Evolutionary conservation across 1,140 invertebrate genomes (phyloP), one percentile per base, ranked within the genome.

Genomic region (Fopius arisanus): DNA sequence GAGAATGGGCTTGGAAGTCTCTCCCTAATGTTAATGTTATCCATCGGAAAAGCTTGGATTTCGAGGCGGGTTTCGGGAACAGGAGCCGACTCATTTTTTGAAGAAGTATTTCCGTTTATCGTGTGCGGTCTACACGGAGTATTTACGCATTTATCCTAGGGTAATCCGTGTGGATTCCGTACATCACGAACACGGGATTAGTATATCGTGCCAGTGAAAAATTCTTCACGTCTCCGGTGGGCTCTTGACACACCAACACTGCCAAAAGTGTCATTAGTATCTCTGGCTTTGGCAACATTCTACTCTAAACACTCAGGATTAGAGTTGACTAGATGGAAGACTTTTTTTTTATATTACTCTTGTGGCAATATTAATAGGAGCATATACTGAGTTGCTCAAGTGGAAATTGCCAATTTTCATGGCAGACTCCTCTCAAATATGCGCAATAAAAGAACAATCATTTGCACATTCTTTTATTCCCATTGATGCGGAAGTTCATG

Each of bases 151-250:
- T 59, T 59, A 59, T 59, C 54, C 54, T 59, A 26, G 43, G 23
- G 21, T 59, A 59, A 59, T 59, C 54, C 54, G 19, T 5, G 6
- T 59, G 54, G 23, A 59, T 59, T 59, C 54, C 54, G 23, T 23
- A 59, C 21, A 59, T 59, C 54, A 59, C 54, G 54, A 26, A 59
- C 54, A 59, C 54, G 54, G 54, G 54, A 59, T 59, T 59, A 59
- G 54, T 59, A 59, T 59, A 59, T 5, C 54, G 23, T 26, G 23
- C 54, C 54, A 59, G 54, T 59, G 23, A 59, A 59, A 59, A 59
- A 59, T 59, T 59, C 23, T 26, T 26, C 19, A 59, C 54, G 54
- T 59, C 54, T 26, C 54, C 23, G 54, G 54, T 59, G 54, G 54
- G 54, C 54, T 59, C 10, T 23, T 59, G 6, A 59, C 16, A n/a